Base-by-base conservation (phyloP, 2,888 invertebrate species). In the Acrobasis suavella region DNA sequence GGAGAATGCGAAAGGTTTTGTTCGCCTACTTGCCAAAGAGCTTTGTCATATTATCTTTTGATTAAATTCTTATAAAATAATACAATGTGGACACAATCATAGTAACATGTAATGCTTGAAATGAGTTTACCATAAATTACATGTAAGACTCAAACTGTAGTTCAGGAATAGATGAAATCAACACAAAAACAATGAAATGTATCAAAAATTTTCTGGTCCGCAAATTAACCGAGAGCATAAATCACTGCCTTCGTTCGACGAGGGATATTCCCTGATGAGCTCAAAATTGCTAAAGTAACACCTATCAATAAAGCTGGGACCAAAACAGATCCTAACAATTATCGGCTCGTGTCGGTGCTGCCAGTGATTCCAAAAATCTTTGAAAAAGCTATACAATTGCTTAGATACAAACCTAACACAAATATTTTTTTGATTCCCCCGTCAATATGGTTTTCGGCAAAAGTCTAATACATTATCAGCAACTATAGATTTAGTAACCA, bases 311-410 rank as follows among this genome's bases (percentile, higher is more conserved):
- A 55, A 38, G 37, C 55, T 9, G 55, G 55, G 3, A 55, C 6
- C 9, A 55, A 55, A 55, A 15, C 55, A 55, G 39, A 55, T 39
- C 55, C 50, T 1, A 50, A 16, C 14, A 50, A 50, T 50, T 50
- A 50, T 16, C 12, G 50, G 3, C 50, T 12, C n/a, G 16, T 50
- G n/a, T 50, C 50, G 3, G 50, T 50, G n/a, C 9, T 50, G n/a
- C 50, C 50, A n/a, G 50, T 50, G 12, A 15, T 50, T 15, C 9
- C 50, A n/a, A 50, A 50, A 50, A n/a, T 50, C 8, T 16, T 50
- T 8, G 50, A 50, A 50, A 50, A 50, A n/a, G 16, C 9, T 50
- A 50, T 50, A 50, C 9, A 7, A 50, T 16, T 12, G 50, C n/a
- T 16, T 50, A n/a, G 50, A 50, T 50, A n/a, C n/a, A 16, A 7